Conservation (phyloP, 2,797 vertebrate genomes). For the Oreonectes daqikongensis region DNA sequence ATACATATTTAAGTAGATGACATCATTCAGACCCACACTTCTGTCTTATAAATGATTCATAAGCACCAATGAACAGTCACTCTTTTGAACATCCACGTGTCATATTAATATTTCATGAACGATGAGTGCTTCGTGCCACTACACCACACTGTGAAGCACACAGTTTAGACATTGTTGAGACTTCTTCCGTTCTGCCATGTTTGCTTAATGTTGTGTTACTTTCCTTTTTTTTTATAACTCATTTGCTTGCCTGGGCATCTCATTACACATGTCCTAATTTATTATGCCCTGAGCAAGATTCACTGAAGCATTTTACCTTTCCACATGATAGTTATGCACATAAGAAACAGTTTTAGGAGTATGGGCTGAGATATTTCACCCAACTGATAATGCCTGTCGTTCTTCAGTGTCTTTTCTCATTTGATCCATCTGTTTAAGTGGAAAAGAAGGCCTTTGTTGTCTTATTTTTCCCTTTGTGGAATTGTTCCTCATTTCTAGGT, state of each 20-base stretch:
- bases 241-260: not conserved
- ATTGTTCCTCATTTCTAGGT: conserved; percentile 67
- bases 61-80: conserved; percentile 38
- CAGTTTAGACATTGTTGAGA: conserved; percentile 11
- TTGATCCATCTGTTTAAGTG: conserved; percentile 57
- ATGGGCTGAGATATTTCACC: conserved; percentile 10
- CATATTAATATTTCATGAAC: conserved; percentile 58
- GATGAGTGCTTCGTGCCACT: conserved; percentile 25
- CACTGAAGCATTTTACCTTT: not conserved
- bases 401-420: conserved; percentile 53
- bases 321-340: not conserved
- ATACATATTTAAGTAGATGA: conserved; percentile 48
- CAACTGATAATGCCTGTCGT: conserved; percentile 45
- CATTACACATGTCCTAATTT: not conserved
- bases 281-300: not conserved
- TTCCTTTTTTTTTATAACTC: not conserved
- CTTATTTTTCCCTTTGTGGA: conserved; percentile 55
- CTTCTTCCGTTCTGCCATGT: not conserved
- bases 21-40: conserved; percentile 52
- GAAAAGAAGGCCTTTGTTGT: conserved; percentile 65
- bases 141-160: not conserved
- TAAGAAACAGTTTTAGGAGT: conserved; percentile 6
- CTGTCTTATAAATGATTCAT: conserved; percentile 55
- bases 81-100: conserved; percentile 35
- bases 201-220: too few relatives aligned